A percentile compares a stretch with the other conserved stretches of the same genome.
phyloP scores from a whole-genome alignment of 2,797 vertebrate species.

The Cheirogaleus major region DNA sequence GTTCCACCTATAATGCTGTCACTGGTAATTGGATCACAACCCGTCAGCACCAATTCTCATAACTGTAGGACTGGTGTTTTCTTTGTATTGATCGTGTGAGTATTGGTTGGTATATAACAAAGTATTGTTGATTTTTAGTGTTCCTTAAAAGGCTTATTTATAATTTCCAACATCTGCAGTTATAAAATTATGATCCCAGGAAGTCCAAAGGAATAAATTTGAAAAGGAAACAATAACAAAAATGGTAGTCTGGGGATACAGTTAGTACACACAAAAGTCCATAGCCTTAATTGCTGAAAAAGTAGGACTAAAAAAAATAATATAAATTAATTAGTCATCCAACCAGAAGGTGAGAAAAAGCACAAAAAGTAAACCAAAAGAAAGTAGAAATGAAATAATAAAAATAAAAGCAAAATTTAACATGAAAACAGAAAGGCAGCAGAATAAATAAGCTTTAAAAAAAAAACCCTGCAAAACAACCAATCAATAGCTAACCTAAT shows the following conservation, averaged over 20 bases:
- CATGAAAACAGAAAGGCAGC: not conserved
- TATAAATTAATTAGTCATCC: not conserved
- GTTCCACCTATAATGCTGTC: not conserved
- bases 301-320: not conserved
- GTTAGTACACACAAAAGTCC: not conserved
- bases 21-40: not conserved
- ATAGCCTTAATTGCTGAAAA: not conserved
- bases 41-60: not conserved
- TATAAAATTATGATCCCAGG: not conserved
- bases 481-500: not conserved
- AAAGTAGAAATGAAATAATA: not conserved
- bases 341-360: not conserved
- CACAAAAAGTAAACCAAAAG: not conserved
- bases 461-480: not conserved
- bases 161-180: not conserved
- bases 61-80: not conserved
- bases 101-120: not conserved
- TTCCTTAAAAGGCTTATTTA: not conserved
- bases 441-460: not conserved
- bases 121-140: not conserved
- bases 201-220: not conserved
- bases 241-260: not conserved
- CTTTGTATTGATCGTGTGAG: not conserved
- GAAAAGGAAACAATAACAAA: not conserved
- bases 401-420: constrained; percentile 5